A percentile compares a stretch with the other conserved stretches of the same genome.
Conservation (phyloP, 2,113 vertebrate species). For the Scolopax mira region DNA sequence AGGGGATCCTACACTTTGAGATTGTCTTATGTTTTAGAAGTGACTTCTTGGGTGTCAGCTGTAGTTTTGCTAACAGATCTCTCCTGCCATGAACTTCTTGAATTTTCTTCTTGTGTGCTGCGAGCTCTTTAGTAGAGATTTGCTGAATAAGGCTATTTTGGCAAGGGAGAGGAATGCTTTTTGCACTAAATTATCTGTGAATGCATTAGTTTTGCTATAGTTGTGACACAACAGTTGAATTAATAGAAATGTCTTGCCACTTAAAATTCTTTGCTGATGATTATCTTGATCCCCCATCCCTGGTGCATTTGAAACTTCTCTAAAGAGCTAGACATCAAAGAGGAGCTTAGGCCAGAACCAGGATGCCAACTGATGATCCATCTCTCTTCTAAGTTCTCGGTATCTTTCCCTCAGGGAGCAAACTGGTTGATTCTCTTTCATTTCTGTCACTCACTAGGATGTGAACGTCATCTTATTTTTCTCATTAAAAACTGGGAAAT, state of each 20-base stretch:
- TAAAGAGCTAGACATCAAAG: neutral
- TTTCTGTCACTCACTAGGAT: neutral
- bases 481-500: neutral
- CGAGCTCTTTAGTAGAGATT: neutral
- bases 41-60: neutral
- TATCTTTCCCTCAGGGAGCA: neutral
- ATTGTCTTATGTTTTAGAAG: neutral
- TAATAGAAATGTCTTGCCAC: neutral
- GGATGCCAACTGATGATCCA: neutral
- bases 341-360: neutral
- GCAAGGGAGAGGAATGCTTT: neutral
- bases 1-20: neutral
- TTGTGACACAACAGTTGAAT: neutral
- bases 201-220: neutral
- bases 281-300: neutral
- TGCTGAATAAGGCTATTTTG: neutral
- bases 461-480: neutral
- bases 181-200: neutral
- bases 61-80: neutral
- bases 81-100: neutral
- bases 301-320: neutral
- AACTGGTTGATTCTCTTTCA: neutral
- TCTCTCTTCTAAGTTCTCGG: neutral
- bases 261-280: neutral
- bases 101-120: neutral